Base-by-base conservation (phyloP, 2,113 vertebrate species). In the Orthonyx spaldingii region DNA sequence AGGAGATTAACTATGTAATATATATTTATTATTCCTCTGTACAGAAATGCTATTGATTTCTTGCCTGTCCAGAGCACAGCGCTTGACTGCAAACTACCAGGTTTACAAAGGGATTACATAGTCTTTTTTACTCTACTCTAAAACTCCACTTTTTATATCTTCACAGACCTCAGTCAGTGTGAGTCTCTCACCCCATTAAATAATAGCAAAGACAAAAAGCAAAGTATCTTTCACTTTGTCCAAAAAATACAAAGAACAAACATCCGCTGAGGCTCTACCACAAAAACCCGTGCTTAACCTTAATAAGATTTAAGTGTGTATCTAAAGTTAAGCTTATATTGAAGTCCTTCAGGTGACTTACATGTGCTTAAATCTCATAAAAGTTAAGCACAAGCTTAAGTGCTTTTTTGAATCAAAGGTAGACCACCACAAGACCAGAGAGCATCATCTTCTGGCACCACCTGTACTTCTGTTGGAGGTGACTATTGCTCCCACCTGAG, bases 1-100 rank as follows among this genome's bases (percentile, higher is more conserved):
- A 87, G 72, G 30, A 71, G 80, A 96, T 94, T 93, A 96, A 84
- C 92, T 78, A 70, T 9, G 37, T 65, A 80, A 83, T 80, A 77
- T 63, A 35, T 90, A 92, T 90, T 84, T 96, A 86, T 90, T 92
- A 90, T 49, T 86, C 32, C 85, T 78, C 79, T 64, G 44, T 49
- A 70, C 68, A 84, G 75, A 80, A 86, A 85, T 71, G 59, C 60
- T 70, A 86, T 90, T 71, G 88, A 92, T 95, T 88, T 92, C 56
- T 60, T 93, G 50, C 63, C 69, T 79, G 81, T 66, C 59, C 63
- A 81, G 64, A 19, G 20, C 83, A 86, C 13, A 7, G 32, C 76
- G 60, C 71, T 47, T 52, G 79, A 91, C 87, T 92, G 56, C 32
- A 59, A 92, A 84, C 78, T 33, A 84, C n/a, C 24, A 60, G 47